These are phyloP conservation scores for Scatophagus argus DNA, from an alignment of 2,113 vertebrate genomes.

Conservation along the genomic window DNA sequence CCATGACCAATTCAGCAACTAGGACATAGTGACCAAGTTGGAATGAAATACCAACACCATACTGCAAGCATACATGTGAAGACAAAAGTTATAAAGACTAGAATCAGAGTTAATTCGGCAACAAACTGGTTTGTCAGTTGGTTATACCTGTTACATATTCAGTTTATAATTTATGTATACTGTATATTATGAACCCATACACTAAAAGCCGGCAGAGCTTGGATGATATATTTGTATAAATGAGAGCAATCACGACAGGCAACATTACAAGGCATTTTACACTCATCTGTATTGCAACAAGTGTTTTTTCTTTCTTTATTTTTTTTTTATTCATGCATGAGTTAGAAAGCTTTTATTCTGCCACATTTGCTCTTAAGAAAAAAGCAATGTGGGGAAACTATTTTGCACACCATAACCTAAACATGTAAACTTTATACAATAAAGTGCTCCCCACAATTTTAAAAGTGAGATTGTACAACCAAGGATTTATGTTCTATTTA, in stretches of 20 bases:
- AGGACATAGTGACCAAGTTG: slow-evolving; percentile 5
- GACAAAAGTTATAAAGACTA: slow-evolving; percentile 30
- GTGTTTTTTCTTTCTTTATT: slow-evolving; percentile 3
- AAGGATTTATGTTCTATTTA: slow-evolving; percentile 40
- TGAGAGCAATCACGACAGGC: slow-evolving; percentile 61
- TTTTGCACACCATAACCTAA: slow-evolving; percentile 57
- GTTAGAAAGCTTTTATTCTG: slow-evolving; percentile 59
- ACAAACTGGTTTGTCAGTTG: slow-evolving; percentile 32
- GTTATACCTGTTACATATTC: slow-evolving; percentile 47
- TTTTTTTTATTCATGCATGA: slow-evolving; percentile 50
- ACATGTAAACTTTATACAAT: slow-evolving; percentile 76
- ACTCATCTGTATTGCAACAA: slow-evolving; percentile 63
- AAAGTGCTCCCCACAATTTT: slow-evolving; percentile 77
- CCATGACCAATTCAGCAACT: slow-evolving; percentile 6
- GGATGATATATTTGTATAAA: slow-evolving; percentile 54
- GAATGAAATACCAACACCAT: slow-evolving; percentile 5
- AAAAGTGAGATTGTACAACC: slow-evolving; percentile 64
- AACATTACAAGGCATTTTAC: slow-evolving; percentile 69
- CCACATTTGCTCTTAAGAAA: slow-evolving; percentile 33
- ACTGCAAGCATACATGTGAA: slow-evolving; percentile 43
- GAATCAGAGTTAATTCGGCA: slow-evolving; percentile 30
- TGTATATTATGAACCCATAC: slow-evolving; percentile 38
- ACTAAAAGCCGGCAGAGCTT: slow-evolving; percentile 60
- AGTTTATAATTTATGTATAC: slow-evolving; percentile 37
- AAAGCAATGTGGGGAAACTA: slow-evolving; percentile 42